Percentiles rank a stretch among this genome's conserved stretches.
phyloP scores from a whole-genome alignment of 2,113 vertebrate genomes.

The Labeo catla region DNA sequence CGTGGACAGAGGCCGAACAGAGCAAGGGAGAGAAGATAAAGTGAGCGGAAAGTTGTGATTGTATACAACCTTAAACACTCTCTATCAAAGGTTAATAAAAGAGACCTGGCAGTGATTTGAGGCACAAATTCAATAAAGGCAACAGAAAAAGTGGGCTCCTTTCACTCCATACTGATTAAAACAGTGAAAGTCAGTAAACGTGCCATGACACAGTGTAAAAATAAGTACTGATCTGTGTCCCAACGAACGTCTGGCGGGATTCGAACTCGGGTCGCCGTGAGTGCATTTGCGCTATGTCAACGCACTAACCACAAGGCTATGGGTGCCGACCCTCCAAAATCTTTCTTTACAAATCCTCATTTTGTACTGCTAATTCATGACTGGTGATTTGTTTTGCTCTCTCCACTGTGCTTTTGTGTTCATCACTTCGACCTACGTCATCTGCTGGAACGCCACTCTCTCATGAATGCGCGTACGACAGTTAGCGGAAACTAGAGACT shows the following conservation, averaged over 20 bases:
- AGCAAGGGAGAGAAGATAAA: not conserved
- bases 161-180: not conserved
- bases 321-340: too few species aligned
- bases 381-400: too few species aligned
- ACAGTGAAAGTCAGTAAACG: not conserved
- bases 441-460: too few species aligned
- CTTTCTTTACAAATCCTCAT: too few species aligned
- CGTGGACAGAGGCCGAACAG: not conserved
- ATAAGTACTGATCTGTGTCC: not conserved
- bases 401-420: too few species aligned
- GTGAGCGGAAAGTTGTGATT: not conserved
- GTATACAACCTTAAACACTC: not conserved
- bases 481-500: too few species aligned
- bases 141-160: not conserved
- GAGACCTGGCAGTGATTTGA: not conserved
- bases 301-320: too few species aligned
- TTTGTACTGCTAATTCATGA: too few species aligned
- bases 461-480: too few species aligned
- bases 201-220: not conserved
- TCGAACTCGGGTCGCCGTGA: too few species aligned
- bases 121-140: not conserved
- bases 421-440: too few species aligned
- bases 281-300: too few species aligned
- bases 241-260: not conserved
- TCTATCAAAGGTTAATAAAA: slow-evolving; percentile 14